Conservation (phyloP, 2,113 vertebrate species). For the Ciconia boyciana region DNA sequence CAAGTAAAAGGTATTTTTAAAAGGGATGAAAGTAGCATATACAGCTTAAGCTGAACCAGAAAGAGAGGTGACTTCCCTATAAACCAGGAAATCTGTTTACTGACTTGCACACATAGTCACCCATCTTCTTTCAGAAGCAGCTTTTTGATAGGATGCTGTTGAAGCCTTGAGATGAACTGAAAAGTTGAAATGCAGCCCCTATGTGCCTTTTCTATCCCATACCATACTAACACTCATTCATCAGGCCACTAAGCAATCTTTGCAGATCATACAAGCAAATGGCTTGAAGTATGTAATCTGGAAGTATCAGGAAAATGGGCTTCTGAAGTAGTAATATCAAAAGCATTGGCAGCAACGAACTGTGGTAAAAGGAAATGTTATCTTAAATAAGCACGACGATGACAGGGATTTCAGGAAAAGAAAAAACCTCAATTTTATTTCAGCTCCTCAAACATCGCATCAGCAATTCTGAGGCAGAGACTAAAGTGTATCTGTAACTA, state of each 20-base stretch:
- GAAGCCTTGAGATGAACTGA: background rate
- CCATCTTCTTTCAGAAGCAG: background rate
- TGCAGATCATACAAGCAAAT: background rate
- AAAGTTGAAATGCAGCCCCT: background rate
- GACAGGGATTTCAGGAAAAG: background rate
- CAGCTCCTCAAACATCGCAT: background rate
- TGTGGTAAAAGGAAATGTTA: background rate
- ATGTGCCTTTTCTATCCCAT: background rate
- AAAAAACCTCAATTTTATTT: background rate
- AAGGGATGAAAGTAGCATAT: no score
- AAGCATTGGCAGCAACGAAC: background rate
- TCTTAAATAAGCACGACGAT: background rate
- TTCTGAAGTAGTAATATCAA: background rate
- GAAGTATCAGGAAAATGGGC: background rate
- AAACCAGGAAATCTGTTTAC: background rate
- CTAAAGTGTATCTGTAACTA: background rate
- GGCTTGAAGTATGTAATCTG: background rate
- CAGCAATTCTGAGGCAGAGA: background rate
- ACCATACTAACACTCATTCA: background rate
- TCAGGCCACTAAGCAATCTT: background rate
- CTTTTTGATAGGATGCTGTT: background rate
- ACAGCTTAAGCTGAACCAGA: background rate
- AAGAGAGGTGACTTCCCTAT: background rate
- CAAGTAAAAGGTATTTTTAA: no score
- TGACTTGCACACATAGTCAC: rapidly evolving